Evolutionary conservation across 2,113 vertebrate genomes (phyloP).

Genomic region (Cyphomyrus discorhynchus): DNA sequence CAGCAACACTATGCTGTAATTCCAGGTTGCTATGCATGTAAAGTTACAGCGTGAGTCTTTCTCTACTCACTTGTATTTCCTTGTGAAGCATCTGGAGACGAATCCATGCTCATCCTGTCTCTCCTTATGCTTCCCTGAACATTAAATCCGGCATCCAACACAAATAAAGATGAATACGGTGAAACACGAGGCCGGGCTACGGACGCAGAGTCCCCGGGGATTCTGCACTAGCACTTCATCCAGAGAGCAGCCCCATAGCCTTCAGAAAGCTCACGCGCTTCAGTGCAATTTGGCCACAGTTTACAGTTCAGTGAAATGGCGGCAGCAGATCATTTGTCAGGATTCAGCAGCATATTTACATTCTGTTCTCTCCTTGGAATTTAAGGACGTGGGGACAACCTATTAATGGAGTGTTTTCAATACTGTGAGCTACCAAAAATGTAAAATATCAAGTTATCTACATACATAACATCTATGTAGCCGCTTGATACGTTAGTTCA

Average conservation of each 20-base stretch:
- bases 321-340: background rate
- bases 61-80: constrained; percentile 58
- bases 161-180: background rate
- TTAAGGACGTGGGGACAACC: background rate
- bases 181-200: background rate
- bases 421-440: background rate
- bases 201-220: background rate
- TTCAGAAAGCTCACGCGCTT: background rate
- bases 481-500: background rate
- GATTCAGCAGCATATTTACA: background rate
- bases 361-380: background rate
- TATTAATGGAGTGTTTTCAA: background rate
- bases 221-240: background rate
- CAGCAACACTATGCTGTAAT: background rate
- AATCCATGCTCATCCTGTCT: constrained; percentile 53
- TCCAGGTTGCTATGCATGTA: no score
- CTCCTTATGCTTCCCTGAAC: constrained; percentile 57
- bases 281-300: background rate
- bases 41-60: background rate
- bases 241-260: background rate
- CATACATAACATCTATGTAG: background rate
- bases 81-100: constrained; percentile 55
- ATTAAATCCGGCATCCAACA: background rate
- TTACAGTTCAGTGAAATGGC: background rate
- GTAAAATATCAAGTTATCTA: background rate